These are phyloP conservation scores for Sturnira hondurensis DNA, from an alignment of 2,113 vertebrate species.

Conservation along the genomic window DNA sequence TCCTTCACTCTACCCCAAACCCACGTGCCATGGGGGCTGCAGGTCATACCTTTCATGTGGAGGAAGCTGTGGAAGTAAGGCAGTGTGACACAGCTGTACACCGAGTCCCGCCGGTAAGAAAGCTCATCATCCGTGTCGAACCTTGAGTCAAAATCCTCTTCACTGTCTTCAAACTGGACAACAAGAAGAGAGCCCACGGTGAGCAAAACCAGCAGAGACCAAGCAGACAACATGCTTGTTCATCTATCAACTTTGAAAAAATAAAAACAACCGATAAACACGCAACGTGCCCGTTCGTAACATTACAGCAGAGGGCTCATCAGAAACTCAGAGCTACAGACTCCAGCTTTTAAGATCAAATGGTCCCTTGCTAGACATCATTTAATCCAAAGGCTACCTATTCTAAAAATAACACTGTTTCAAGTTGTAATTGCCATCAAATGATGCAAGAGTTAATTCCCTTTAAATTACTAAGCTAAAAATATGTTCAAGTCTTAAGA, in stretches of 20 bases:
- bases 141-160: constrained; percentile 94
- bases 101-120: constrained; percentile 92
- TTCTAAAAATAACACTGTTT: background rate
- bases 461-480: background rate
- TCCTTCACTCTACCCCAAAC: rapidly evolving
- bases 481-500: background rate
- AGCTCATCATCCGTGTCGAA: constrained; percentile 95
- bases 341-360: background rate
- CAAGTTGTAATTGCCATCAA: background rate
- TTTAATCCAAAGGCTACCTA: background rate
- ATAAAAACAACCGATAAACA: rapidly evolving
- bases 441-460: background rate
- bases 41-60: constrained; percentile 91
- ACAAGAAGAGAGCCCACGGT: constrained; percentile 6
- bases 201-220: background rate
- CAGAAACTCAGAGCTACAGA: background rate
- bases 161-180: constrained; percentile 95
- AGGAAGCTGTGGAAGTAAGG: constrained; percentile 99
- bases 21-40: rapidly evolving
- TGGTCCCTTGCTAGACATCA: background rate
- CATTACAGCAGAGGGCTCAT: rapidly evolving
- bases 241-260: rapidly evolving
- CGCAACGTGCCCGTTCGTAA: rapidly evolving
- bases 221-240: background rate
- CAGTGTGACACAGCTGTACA: constrained; percentile 96